Base-by-base conservation (phyloP, 2,113 vertebrate genomes). In the Hyaena hyaena region DNA sequence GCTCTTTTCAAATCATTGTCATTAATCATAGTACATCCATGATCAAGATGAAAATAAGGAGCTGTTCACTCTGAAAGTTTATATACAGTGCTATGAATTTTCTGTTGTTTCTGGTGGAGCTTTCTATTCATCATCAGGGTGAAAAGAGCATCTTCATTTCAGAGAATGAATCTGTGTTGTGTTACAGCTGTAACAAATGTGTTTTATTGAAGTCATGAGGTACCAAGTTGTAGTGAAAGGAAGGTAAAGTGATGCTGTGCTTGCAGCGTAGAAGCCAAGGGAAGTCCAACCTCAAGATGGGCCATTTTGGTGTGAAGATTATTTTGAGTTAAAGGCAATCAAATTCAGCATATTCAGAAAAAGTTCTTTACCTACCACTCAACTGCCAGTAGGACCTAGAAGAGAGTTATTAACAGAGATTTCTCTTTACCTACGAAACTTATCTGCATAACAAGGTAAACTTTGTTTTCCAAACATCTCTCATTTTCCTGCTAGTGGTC, bases 1-100 rank as follows among this genome's bases (percentile, higher is more conserved):
- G 12, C 4, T 63, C 12, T 96, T 96, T 97, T 88, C 68, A 92
- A 96, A 50, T 55, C 68, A 21, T 68, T 24, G 76, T 17, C 14
- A 4, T 96, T 48, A 26, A 39, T 39, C 2, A 6, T n/a, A 81
- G 31, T 28, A 17, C 48, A 48, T 55, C 5, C 85, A 17, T 58
- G 26, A 87, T 50, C 5, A 65, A 1, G 17, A 28, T 9, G 53
- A n/a, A 33, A n/a, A 86, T 28, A 68, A 93, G 68, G 10, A 7
- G 63, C 77, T 93, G 14, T 7, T 89, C 82, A 26, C 66, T 93
- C 10, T 65, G 82, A 90, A 23, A 45, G 71, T 39, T 35, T 26
- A 1, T 31, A 76, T 95, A 66, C 65, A 76, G 23, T 55, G 17
- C 66, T 96, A 86, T 63, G 21, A 5, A 7, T 68, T 45, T 71